A percentile compares a stretch with the other conserved stretches of the same genome.
phyloP scores from a whole-genome alignment of 2,797 vertebrate species.

The Enoplosus armatus region DNA sequence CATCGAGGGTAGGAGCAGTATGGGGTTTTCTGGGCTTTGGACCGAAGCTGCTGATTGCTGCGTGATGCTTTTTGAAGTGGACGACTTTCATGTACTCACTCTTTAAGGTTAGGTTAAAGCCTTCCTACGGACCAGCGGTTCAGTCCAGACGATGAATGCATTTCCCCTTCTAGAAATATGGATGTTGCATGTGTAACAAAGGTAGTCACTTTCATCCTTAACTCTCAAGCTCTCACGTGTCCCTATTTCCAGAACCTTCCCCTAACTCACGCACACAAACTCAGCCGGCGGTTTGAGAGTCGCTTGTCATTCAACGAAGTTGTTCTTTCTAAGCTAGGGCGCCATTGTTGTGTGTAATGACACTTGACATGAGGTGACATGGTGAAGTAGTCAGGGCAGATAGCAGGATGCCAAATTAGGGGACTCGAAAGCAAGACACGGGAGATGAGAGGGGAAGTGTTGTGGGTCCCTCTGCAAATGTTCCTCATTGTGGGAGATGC shows the following conservation, averaged over 20 bases:
- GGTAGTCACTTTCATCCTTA: neutral
- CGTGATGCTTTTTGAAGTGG: slow-evolving; percentile 1
- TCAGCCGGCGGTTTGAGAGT: neutral
- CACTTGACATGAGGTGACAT: slow-evolving; percentile 29
- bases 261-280: neutral
- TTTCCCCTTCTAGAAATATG: neutral
- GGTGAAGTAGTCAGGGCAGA: neutral
- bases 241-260: too few relatives aligned
- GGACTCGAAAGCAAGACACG: neutral
- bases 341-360: slow-evolving; percentile 22
- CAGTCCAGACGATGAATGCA: neutral
- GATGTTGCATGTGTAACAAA: neutral
- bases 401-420: neutral
- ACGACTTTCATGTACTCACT: neutral
- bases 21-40: slow-evolving; percentile 2
- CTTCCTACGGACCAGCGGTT: neutral
- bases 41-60: neutral
- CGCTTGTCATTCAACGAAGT: slow-evolving; percentile 14
- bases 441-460: neutral
- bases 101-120: neutral
- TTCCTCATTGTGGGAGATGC: neutral
- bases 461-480: neutral
- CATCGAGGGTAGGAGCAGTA: neutral
- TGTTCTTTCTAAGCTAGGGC: slow-evolving; percentile 5
- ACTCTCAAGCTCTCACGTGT: neutral